A percentile compares a stretch with the other conserved stretches of the same genome.
These are phyloP conservation scores for Halcyon smyrnensis DNA, from an alignment of 2,797 vertebrate genomes.

Conservation along the genomic window DNA sequence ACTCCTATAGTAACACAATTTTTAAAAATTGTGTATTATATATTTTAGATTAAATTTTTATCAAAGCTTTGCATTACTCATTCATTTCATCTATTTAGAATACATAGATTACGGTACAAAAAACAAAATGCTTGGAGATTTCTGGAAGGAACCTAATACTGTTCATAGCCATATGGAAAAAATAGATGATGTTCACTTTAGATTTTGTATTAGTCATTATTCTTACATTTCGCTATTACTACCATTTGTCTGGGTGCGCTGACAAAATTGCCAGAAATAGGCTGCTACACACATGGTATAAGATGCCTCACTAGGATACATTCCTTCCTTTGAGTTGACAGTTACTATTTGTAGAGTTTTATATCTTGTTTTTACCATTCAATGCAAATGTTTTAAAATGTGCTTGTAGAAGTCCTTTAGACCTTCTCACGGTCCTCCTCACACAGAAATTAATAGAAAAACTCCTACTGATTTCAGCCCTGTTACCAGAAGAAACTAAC, in stretches of 20 bases:
- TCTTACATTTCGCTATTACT: conserved; percentile 57
- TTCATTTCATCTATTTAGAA: neutral
- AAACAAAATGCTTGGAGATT: neutral
- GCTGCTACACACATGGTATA: conserved; percentile 29
- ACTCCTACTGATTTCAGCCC: conserved; percentile 22
- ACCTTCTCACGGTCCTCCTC: neutral
- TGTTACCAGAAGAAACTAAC: neutral
- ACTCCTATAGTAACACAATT: neutral
- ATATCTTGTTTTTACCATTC: conserved; percentile 33
- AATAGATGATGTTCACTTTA: conserved; percentile 57
- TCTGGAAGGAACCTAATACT: conserved; percentile 38
- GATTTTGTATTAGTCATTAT: conserved; percentile 62
- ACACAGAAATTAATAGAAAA: conserved; percentile 38
- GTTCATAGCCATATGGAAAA: conserved; percentile 41
- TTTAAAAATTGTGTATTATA: accelerated
- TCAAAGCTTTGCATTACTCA: neutral
- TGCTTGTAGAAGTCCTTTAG: conserved; percentile 33
- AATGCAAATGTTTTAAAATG: conserved; percentile 35
- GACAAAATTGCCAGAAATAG: conserved; percentile 58
- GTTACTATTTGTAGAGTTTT: conserved; percentile 49
- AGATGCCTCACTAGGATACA: conserved; percentile 20
- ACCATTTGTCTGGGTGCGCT: conserved; percentile 6
- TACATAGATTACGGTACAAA: neutral
- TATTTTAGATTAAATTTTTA: neutral
- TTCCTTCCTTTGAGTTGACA: conserved; percentile 28